These are phyloP conservation scores for Alouatta caraya DNA, from an alignment of 2,797 vertebrate genomes.

Conservation along the genomic window DNA sequence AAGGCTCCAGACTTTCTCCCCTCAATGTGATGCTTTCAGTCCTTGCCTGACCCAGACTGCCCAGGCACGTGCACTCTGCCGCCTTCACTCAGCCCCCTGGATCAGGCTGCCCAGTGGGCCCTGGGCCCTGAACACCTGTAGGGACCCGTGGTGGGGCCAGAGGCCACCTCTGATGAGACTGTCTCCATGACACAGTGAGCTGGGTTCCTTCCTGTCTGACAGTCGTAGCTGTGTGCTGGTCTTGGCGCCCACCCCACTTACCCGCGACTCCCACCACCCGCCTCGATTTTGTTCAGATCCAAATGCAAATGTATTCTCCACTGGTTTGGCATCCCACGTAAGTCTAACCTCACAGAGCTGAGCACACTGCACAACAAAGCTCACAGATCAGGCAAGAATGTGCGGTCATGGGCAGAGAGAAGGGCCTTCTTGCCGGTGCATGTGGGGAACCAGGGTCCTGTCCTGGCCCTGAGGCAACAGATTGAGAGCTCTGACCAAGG, in stretches of 20 bases:
- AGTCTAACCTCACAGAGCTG: not conserved
- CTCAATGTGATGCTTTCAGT: not conserved
- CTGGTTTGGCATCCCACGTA: not conserved
- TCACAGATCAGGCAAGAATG: not conserved
- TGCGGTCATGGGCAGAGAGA: not conserved
- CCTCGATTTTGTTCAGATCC: not conserved
- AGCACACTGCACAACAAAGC: not conserved
- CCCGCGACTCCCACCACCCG: not conserved
- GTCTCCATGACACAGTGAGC: not conserved
- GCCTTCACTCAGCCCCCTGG: not conserved
- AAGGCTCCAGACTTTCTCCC: not conserved
- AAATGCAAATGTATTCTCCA: not conserved
- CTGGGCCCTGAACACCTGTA: not conserved
- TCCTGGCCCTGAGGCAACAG: not conserved
- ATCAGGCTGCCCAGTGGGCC: not conserved
- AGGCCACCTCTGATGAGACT: rapidly evolving
- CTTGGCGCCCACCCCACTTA: not conserved
- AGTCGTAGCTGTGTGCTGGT: rapidly evolving
- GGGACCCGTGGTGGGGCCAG: not conserved
- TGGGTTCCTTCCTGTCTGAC: not conserved
- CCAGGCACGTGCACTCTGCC: not conserved
- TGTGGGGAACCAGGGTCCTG: not conserved
- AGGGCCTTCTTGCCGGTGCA: not conserved
- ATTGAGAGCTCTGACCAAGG: not conserved
- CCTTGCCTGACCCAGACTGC: not conserved